Evolutionary conservation across 2,797 vertebrate species (phyloP).

Genomic region (Margarornis squamiger): DNA sequence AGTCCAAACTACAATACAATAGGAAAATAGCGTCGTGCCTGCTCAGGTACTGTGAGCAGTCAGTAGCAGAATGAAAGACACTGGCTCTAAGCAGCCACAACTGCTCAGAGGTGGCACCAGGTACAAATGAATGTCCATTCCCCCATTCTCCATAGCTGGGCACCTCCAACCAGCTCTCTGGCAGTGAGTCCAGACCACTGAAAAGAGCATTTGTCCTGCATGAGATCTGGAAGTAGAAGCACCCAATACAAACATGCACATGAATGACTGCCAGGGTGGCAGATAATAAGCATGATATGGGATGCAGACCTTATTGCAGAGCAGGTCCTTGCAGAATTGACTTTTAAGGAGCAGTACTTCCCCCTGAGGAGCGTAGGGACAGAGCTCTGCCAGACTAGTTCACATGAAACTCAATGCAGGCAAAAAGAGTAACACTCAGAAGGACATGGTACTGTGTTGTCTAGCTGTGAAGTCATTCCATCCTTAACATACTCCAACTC

Average conservation of each 20-base stretch:
- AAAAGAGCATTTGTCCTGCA: neutral
- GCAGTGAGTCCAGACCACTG: neutral
- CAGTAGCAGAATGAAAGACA: neutral
- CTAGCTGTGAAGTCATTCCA: neutral
- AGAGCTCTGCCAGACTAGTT: neutral
- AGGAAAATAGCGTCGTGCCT: neutral
- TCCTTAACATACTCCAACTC: rapidly evolving
- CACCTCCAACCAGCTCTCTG: neutral
- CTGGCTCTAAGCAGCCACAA: neutral
- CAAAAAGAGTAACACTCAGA: neutral
- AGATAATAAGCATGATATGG: neutral
- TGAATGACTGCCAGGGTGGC: neutral
- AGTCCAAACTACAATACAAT: neutral
- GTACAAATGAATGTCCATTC: neutral
- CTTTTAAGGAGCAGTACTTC: neutral
- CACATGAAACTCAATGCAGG: rapidly evolving
- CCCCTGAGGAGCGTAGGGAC: neutral
- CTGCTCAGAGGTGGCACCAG: neutral
- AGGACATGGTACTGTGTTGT: neutral
- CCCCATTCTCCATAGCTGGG: rapidly evolving
- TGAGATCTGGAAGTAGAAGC: neutral
- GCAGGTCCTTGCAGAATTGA: neutral
- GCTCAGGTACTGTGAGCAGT: rapidly evolving
- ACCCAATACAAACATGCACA: rapidly evolving
- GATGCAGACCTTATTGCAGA: neutral